These are phyloP conservation scores for Butorides virescens DNA, from an alignment of 2,113 vertebrate genomes.

Conservation along the genomic window DNA sequence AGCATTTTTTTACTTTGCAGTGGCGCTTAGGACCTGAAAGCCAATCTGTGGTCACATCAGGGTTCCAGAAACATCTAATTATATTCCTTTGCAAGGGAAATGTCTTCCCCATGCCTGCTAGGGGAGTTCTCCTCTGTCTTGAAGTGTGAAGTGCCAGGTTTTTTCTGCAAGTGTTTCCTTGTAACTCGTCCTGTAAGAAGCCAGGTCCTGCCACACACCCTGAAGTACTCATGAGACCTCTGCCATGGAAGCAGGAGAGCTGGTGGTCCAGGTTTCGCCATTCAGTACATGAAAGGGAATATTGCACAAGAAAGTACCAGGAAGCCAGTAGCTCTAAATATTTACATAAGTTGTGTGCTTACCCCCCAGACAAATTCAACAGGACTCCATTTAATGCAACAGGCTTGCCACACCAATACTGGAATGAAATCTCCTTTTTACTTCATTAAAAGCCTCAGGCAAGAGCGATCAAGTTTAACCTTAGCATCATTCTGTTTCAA, in stretches of 20 bases:
- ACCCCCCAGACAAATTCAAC: background rate
- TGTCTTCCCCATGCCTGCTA: background rate
- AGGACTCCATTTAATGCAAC: background rate
- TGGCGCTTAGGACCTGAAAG: background rate
- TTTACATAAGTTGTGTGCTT: background rate
- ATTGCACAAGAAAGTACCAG: background rate
- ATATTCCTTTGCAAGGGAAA: background rate
- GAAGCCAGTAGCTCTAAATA: background rate
- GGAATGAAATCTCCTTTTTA: background rate
- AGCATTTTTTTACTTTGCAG: background rate
- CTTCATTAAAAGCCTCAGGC: background rate
- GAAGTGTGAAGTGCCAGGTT: background rate
- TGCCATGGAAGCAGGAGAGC: background rate
- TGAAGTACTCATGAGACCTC: background rate
- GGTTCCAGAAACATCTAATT: background rate
- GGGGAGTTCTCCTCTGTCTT: background rate
- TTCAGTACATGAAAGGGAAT: background rate
- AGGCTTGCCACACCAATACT: background rate
- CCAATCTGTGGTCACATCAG: background rate
- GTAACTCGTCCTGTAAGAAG: background rate
- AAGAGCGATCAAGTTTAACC: background rate
- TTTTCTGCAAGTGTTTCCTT: background rate
- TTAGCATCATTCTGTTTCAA: background rate
- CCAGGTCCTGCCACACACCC: background rate
- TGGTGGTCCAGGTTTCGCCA: background rate